Base-by-base conservation (phyloP, 2,113 vertebrate genomes). In the Xiphophorus couchianus region DNA sequence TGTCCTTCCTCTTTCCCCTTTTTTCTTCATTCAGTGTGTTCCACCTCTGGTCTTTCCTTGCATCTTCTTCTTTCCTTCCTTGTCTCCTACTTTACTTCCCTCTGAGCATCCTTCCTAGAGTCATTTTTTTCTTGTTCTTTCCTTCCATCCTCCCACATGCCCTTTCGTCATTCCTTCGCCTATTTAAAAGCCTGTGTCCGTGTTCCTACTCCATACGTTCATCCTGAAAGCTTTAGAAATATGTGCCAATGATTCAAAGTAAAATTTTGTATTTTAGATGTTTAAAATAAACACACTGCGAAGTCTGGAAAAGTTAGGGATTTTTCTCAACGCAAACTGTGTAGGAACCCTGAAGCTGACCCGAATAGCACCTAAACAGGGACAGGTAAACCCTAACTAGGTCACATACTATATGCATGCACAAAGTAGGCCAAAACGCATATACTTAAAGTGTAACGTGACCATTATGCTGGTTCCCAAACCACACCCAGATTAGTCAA, bases 391-490 rank as follows among this genome's bases (percentile, higher is more conserved):
- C 75, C 35, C 74, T 66, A 92, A 89, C 81, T 91, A 74, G 91
- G 91, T 77, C 91, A 90, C 76, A 70, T 84, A 85, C 74, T 73
- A 81, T 86, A 90, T 88, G 86, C 87, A 84, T 89, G 86, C 80
- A 89, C 78, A 83, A 90, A 90, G 81, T 91, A 90, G 90, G 89
- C 74, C 89, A 83, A 81, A 85, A 90, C 79, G n/a, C 78, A 86
- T 83, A 83, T 28, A 65, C 39, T 25, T 78, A 76, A 85, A 84
- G 60, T 30, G 74, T 74, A 62, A 67, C 77, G 69, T 5, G 19
- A 60, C 58, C 58, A 60, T 74, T 73, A 39, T 72, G 69, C 70
- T 78, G 80, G 54, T 69, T 69, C 71, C 74, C 74, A 78, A 78
- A 80, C 66, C 80, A 27, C 71, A 74, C 75, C 77, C 62, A 2